Base-by-base conservation (phyloP, 2,888 invertebrate species). In the Dolomedes plantarius region DNA sequence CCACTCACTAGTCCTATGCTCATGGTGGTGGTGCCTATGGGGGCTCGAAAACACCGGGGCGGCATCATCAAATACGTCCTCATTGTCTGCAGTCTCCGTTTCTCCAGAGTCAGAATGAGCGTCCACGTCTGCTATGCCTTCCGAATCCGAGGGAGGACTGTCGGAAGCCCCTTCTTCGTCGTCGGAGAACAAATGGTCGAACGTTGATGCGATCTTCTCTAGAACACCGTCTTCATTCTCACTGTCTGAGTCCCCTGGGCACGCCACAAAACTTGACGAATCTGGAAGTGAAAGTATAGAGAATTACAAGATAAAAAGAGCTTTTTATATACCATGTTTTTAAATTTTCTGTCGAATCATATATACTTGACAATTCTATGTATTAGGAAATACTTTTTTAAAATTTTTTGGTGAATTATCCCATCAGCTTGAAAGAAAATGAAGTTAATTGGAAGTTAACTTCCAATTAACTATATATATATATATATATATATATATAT, bases 171-270 rank as follows among this genome's bases (percentile, higher is more conserved):
- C 80, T 56, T 75, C 80, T 19, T 74, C 86, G 80, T 94, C 94
- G 79, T 92, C 95, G 78, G 95, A 95, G 91, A 96, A 95, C 83
- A 96, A 91, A 92, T 95, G 95, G 19, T 94, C 94, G 88, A 95
- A 94, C n/a, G 95, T 95, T 72, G 93, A 93, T 0, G 94, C 93
- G 65, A 95, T 91, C 90, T 95, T 95, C 89, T 95, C 95, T 92
- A 94, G 93, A 1, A 94, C 92, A 0, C 94, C 94, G 89, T 93
- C 94, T 89, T 95, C 95, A 89, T 94, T 94, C 89, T 95, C 95
- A 0, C 95, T 95, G 90, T 95, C 95, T 0, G 95, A 94, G 87
- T 95, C 95, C 7, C 80, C 80, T 3, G 88, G 88, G 29, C 83
- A 88, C 1, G 89, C 89, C 5, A 88, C 85, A 19, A 89, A 74